Evolutionary conservation across 2,888 invertebrate genomes (phyloP).

Genomic region (Trachelus tabidus): DNA sequence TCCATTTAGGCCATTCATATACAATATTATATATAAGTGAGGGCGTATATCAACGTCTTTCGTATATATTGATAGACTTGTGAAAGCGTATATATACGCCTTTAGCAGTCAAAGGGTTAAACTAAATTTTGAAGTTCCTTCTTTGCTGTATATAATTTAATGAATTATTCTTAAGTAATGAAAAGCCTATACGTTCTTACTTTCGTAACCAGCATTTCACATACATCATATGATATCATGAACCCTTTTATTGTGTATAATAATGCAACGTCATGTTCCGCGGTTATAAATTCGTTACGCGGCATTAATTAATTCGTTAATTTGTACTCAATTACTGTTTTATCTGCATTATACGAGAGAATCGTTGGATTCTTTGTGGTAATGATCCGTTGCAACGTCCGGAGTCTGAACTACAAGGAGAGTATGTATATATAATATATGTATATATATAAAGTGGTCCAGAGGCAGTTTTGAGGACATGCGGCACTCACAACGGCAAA

Average conservation of each 20-base stretch:
- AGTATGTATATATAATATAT: neutral
- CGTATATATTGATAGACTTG: too few relatives aligned
- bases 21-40: too few relatives aligned
- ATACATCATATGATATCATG: neutral
- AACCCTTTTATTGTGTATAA: neutral
- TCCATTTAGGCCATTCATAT: too few relatives aligned
- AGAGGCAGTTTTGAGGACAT: too few relatives aligned
- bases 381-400: neutral
- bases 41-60: too few relatives aligned
- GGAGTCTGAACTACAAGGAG: neutral
- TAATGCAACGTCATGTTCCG: neutral
- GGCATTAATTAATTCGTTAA: neutral
- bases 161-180: too few relatives aligned
- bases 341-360: neutral
- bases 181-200: neutral
- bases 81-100: too few relatives aligned
- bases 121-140: too few relatives aligned
- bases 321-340: neutral
- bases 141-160: too few relatives aligned
- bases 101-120: too few relatives aligned
- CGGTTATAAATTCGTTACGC: neutral
- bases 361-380: neutral
- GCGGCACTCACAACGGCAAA: too few relatives aligned
- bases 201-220: neutral
- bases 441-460: too few relatives aligned